phyloP scores from a whole-genome alignment of 2,113 vertebrate genomes.

The Colius striatus region DNA sequence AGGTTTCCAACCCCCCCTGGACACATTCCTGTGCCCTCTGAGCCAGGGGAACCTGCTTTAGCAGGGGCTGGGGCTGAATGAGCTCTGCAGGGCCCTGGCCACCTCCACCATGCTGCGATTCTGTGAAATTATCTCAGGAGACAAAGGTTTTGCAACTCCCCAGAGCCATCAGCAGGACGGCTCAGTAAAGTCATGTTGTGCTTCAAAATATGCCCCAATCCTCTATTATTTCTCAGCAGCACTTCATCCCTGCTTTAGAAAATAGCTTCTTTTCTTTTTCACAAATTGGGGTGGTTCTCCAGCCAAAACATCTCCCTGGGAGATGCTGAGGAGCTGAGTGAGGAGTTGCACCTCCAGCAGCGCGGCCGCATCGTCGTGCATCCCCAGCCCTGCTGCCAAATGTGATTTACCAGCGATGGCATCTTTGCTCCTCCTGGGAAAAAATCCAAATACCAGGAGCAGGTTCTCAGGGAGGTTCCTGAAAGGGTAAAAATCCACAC shows the following conservation, averaged over 20 bases:
- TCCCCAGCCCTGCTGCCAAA: no score
- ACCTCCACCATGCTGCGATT: no score
- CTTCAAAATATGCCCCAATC: not conserved
- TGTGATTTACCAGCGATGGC: rapidly evolving
- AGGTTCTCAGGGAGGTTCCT: not conserved
- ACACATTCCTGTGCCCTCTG: no score
- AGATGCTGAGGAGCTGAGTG: not conserved
- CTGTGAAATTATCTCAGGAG: no score
- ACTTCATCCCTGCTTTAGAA: not conserved
- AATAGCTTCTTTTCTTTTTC: not conserved
- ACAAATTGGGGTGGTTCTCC: not conserved
- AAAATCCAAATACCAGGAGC: not conserved
- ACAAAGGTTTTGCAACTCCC: not conserved
- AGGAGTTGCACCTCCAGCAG: not conserved
- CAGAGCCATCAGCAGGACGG: rapidly evolving
- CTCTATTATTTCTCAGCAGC: not conserved
- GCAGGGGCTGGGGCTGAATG: no score
- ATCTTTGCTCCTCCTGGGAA: not conserved
- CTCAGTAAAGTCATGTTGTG: not conserved
- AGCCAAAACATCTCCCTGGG: not conserved
- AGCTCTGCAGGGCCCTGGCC: no score
- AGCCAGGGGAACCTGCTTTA: no score
- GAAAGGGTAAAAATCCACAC: not conserved
- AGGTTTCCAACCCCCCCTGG: no score
- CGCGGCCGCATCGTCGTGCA: rapidly evolving